Base-by-base conservation (phyloP, 2,888 invertebrate species). In the Tetragnatha montana region DNA sequence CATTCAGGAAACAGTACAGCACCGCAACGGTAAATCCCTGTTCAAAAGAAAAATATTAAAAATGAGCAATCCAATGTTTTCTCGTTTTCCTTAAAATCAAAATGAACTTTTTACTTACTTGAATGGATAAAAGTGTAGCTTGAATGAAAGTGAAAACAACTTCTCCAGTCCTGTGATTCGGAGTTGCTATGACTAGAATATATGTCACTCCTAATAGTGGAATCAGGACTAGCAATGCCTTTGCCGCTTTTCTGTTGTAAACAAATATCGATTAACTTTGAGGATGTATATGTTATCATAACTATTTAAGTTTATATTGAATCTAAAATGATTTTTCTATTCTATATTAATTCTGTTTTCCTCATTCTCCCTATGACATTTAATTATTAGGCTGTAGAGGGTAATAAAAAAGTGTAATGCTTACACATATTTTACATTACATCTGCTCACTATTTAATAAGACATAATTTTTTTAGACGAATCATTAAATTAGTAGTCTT, bases 151-250 rank as follows among this genome's bases (percentile, higher is more conserved):
- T 96, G 93, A 97, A 97, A 90, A 97, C 95, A 75, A 96, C 95
- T 92, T 96, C 95, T 92, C 96, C 95, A 0, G 93, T 92, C 35
- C 96, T 96, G 90, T 96, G 95, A 51, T 95, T 95, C 0, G 98
- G 98, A 12, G 92, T 91, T 80, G 96, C 96, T 82, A 98, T 95
- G 87, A 98, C 96, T 91, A 98, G 95, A 91, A 98, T 95, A 94
- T 98, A 98, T 1, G 98, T 98, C 92, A 98, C 96, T 81, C 98
- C 98, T 91, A 98, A 95, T 83, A 98, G 95, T 14, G 98, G 98
- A 93, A 98, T 97, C 73, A 98, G 95, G 19, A 98, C 97, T 22
- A 98, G 94, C 50, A 98, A 95, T 0, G 98, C 98, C 93, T 98
- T 98, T 10, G 97, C 96, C 0, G 97, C 97, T 93, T 97, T 98